Evolutionary conservation across 2,113 vertebrate genomes (phyloP).

Genomic region (Anas platyrhynchos): DNA sequence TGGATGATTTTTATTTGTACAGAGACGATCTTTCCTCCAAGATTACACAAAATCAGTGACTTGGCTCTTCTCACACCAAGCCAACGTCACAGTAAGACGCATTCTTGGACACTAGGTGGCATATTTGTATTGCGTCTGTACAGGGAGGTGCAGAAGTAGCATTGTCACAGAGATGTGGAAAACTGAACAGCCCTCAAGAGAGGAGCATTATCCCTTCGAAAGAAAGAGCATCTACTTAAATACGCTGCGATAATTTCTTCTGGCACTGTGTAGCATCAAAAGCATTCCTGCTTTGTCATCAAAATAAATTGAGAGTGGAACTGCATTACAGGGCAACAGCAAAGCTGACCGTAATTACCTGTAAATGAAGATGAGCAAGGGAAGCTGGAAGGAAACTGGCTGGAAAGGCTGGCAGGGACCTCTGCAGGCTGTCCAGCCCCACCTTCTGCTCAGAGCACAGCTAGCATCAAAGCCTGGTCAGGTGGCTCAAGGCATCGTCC

Average conservation of each 20-base stretch:
- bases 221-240: neutral
- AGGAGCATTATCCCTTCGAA: neutral
- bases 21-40: neutral
- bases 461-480: fast-evolving
- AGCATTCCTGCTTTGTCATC: fast-evolving
- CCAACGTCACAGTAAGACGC: neutral
- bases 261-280: neutral
- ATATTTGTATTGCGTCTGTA: neutral
- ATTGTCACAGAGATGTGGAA: neutral
- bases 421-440: neutral
- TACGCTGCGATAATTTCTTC: neutral
- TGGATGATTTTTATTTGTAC: neutral
- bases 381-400: no score
- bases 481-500: neutral
- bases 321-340: neutral
- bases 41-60: neutral
- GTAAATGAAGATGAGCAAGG: neutral
- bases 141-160: fast-evolving
- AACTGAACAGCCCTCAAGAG: neutral
- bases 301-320: neutral
- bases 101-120: constrained; percentile 64
- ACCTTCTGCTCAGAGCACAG: neutral
- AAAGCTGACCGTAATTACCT: neutral
- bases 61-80: neutral
- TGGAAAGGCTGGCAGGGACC: neutral